Percentiles rank a stretch among this genome's conserved stretches.
phyloP scores from a whole-genome alignment of 2,888 invertebrate species.

The Myopa tessellatipennis region DNA sequence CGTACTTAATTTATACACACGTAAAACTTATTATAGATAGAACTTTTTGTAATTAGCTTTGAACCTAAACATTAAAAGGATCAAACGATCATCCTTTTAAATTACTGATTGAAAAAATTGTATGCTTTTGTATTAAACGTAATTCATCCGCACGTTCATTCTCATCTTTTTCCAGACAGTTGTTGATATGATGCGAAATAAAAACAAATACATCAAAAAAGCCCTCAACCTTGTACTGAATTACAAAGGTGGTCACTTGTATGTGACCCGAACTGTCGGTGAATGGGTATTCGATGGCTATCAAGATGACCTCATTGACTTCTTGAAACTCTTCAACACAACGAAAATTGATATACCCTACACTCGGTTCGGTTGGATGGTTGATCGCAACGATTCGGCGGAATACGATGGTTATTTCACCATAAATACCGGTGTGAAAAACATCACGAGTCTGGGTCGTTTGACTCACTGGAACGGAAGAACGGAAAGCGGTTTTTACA shows the following conservation, averaged over 20 bases:
- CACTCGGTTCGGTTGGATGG: constrained; percentile 87
- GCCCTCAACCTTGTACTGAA: constrained; percentile 72
- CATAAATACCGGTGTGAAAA: constrained; percentile 78
- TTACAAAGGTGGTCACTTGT: constrained; percentile 69
- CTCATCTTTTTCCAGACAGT: constrained; percentile 71
- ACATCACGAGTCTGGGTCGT: constrained; percentile 76
- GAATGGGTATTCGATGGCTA: constrained; percentile 86
- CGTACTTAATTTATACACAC: no score
- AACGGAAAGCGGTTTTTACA: constrained; percentile 71
- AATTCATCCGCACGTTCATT: neutral
- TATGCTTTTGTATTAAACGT: neutral
- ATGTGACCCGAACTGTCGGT: constrained; percentile 74
- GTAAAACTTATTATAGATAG: no score
- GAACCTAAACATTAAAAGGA: no score
- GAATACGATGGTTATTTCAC: constrained; percentile 82
- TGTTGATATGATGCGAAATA: constrained; percentile 72
- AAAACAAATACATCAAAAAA: constrained; percentile 66
- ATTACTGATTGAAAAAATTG: neutral
- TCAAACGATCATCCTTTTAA: neutral
- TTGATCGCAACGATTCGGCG: constrained; percentile 79
- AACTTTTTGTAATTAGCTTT: no score
- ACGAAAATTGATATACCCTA: constrained; percentile 72
- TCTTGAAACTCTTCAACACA: constrained; percentile 70
- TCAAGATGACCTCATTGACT: constrained; percentile 77
- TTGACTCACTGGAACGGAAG: constrained; percentile 78